Evolutionary conservation across 2,113 vertebrate species (phyloP).

Genomic region (Neolamprologus longior): DNA sequence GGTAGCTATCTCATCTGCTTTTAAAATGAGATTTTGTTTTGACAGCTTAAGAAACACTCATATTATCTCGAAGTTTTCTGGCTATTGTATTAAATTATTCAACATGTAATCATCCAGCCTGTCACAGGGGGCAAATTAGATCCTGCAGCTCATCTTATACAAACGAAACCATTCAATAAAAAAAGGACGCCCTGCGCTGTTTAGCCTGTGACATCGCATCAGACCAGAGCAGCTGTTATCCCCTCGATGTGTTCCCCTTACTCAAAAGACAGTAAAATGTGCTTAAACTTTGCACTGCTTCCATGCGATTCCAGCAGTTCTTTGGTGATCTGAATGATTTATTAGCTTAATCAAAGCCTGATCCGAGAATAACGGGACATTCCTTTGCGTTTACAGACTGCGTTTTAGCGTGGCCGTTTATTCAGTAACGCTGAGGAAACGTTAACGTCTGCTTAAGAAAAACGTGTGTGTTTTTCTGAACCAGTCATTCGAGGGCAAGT

Average conservation of each 20-base stretch:
- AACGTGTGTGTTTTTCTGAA: not conserved
- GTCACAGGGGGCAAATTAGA: not conserved
- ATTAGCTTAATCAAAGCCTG: not conserved
- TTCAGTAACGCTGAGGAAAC: not conserved
- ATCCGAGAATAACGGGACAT: not conserved
- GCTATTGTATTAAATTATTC: not conserved
- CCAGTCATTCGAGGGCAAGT: not conserved
- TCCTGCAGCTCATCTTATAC: not conserved
- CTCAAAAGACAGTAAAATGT: not conserved
- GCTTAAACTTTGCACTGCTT: not conserved
- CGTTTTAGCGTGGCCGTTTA: not conserved
- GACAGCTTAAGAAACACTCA: not conserved
- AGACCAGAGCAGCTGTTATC: not conserved
- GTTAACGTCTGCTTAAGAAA: not conserved
- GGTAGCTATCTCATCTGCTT: slow-evolving; percentile 10
- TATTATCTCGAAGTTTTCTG: not conserved
- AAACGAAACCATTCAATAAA: not conserved
- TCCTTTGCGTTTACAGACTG: not conserved
- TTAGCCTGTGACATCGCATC: not conserved
- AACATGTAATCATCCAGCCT: not conserved
- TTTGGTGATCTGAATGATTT: not conserved
- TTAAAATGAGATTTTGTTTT: slow-evolving; percentile 9
- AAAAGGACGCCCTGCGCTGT: not conserved
- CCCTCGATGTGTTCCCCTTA: not conserved
- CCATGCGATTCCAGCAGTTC: not conserved